Evolutionary conservation across 2,797 vertebrate species (phyloP), one percentile per base, ranked within the genome.

Genomic region (Menidia menidia): DNA sequence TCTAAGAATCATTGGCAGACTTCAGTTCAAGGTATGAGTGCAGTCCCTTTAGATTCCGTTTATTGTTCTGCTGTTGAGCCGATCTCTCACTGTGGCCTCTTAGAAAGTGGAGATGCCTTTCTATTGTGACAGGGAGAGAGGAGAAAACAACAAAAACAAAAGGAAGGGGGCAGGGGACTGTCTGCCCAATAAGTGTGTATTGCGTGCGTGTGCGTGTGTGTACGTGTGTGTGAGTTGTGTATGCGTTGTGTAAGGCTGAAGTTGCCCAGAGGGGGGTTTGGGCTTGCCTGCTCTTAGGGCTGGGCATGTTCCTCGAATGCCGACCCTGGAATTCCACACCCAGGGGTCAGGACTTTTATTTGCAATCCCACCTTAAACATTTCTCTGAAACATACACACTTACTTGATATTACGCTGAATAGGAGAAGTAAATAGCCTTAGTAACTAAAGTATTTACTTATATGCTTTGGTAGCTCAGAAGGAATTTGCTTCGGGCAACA

Each of bases 71-170:
- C 81, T 72, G 51, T 69, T 59, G 77, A 84, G 79, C 79, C 65
- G 73, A 88, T 84, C 71, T 80, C 68, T 85, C 64, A 51, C 67
- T 86, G 83, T 64, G 82, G 87, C 83, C 84, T 90, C 81, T 84
- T 45, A 69, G 77, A 78, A 81, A 83, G 78, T 68, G 63, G 88
- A 85, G 79, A 88, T 89, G 87, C 83, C 79, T 87, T 82, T 86
- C 86, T 71, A 85, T 90, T 90, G 89, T 81, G 69, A 77, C 66
- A 64, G 73, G 79, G 81, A 78, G 70, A 66, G 75, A 76, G 58
- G 72, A 80, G 84, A 86, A 87, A 87, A 90, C 85, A 91, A 90
- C 89, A 89, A 89, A 88, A 92, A 92, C 80, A 89, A 89, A 89
- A 78, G 86, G 75, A 89, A 83, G 89, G 86, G 87, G 88, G 87